phyloP scores from a whole-genome alignment of 2,113 vertebrate species.

The Pluvialis apricaria region DNA sequence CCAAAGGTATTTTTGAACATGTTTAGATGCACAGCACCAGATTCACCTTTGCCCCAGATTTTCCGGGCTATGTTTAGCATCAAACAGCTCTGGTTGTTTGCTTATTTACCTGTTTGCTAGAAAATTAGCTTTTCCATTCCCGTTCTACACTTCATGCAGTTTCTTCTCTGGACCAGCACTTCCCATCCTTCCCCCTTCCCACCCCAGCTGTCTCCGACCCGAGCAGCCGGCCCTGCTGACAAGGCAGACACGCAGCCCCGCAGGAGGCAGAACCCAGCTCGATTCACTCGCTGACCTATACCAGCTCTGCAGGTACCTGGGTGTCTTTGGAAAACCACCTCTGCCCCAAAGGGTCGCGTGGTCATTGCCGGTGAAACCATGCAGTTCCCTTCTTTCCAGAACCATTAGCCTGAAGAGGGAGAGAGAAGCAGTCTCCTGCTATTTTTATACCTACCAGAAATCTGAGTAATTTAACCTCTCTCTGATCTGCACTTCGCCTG shows the following conservation, averaged over 20 bases:
- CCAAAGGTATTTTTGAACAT: neutral
- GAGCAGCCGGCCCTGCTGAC: neutral
- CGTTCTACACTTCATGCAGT: neutral
- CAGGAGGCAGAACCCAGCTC: neutral
- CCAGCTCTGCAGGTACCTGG: neutral
- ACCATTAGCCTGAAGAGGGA: neutral
- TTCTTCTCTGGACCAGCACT: neutral
- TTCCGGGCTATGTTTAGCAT: neutral
- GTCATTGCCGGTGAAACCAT: neutral
- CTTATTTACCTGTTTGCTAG: neutral
- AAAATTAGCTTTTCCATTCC: neutral
- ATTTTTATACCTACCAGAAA: conserved; percentile 18
- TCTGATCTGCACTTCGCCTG: neutral
- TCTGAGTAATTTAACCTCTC: neutral
- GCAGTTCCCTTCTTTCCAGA: neutral
- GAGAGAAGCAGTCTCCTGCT: neutral
- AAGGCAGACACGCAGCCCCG: neutral
- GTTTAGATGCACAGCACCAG: neutral
- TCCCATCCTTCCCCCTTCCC: neutral
- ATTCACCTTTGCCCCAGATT: neutral
- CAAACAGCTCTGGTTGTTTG: neutral
- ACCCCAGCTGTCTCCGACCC: neutral
- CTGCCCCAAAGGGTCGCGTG: accelerated
- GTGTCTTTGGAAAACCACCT: neutral
- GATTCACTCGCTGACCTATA: neutral